Evolutionary conservation across 2,888 invertebrate genomes (phyloP), one percentile per base, ranked within the genome.

Genomic region (Crepidodera aurea): DNA sequence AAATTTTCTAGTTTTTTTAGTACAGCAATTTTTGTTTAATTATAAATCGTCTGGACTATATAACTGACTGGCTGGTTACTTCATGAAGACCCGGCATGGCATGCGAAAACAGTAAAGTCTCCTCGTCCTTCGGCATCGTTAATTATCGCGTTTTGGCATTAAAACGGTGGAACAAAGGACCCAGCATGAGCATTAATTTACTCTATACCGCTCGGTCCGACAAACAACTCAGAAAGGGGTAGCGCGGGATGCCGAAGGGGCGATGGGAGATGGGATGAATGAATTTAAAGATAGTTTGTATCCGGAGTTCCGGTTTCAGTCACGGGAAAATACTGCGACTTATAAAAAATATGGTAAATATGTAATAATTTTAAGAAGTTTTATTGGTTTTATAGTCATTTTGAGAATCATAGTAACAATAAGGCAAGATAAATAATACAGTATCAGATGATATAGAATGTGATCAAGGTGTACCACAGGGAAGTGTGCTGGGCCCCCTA

Each of bases 151-250:
- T 63, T 63, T 63, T 46, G 60, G 55, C 63, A 60, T 63, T 63
- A 63, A 63, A 63, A 63, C 55, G 60, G 55, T 50, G 60, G 53
- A 63, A 63, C 63, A 63, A 63, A 63, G 63, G 60, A 59, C 63
- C 51, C 63, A 34, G 55, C 51, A 60, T 37, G 25, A 60, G 60
- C 60, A 55, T 63, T 60, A 63, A 63, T 63, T 63, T 56, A 63
- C 63, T 62, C 53, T 56, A 46, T 53, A 25, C 25, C 25, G 22
- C 53, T 18, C 39, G 27, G 46, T 42, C 54, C 55, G 60, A 55
- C 60, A 60, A 60, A 60, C 60, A 60, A 55, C 42, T 48, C 32
- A 42, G 50, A 60, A 50, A 42, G 25, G 25, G 32, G 34, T 29
- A 4, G 25, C n/a, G 22, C 1, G 37, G 40, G 39, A 32, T 6